A percentile compares a stretch with the other conserved stretches of the same genome.
Conservation (phyloP, 2,113 vertebrate species). For the Zosterops hypoxanthus region DNA sequence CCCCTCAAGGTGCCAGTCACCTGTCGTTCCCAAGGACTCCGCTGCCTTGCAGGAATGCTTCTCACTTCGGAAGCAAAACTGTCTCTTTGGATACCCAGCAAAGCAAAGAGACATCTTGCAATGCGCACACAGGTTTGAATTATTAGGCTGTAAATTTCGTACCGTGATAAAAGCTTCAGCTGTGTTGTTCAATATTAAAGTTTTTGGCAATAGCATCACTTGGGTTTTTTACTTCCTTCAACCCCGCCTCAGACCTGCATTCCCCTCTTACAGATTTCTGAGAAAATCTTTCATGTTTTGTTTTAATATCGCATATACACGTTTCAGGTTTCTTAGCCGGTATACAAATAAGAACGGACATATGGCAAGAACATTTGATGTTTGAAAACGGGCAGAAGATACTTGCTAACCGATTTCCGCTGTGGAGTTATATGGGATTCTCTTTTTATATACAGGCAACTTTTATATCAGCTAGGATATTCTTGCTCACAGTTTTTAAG, state of each 20-base stretch:
- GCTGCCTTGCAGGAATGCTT: neutral
- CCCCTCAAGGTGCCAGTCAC: neutral
- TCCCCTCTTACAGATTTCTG: slow-evolving; percentile 13
- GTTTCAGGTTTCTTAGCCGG: slow-evolving; percentile 45
- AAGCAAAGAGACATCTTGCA: neutral
- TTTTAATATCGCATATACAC: slow-evolving; percentile 43
- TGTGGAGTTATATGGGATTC: slow-evolving; percentile 28
- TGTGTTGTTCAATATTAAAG: slow-evolving; percentile 55
- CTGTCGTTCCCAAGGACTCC: neutral
- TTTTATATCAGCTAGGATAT: neutral
- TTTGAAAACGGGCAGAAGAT: slow-evolving; percentile 29
- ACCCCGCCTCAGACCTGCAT: neutral
- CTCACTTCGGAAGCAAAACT: neutral
- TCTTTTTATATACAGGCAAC: neutral
- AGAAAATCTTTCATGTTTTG: slow-evolving; percentile 58
- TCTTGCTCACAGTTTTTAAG: slow-evolving; percentile 30
- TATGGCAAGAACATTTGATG: slow-evolving; percentile 53
- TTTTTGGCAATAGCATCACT: slow-evolving; percentile 22
- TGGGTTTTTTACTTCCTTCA: slow-evolving; percentile 23
- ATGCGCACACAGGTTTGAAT: neutral
- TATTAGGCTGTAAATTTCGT: slow-evolving; percentile 62
- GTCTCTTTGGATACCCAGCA: neutral
- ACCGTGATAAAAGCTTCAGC: slow-evolving; percentile 57
- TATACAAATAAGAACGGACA: slow-evolving; percentile 42
- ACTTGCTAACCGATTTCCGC: slow-evolving; percentile 53